A percentile compares a stretch with the other conserved stretches of the same genome.
Conservation (phyloP, 2,797 vertebrate species). For the Ataeniobius toweri region DNA sequence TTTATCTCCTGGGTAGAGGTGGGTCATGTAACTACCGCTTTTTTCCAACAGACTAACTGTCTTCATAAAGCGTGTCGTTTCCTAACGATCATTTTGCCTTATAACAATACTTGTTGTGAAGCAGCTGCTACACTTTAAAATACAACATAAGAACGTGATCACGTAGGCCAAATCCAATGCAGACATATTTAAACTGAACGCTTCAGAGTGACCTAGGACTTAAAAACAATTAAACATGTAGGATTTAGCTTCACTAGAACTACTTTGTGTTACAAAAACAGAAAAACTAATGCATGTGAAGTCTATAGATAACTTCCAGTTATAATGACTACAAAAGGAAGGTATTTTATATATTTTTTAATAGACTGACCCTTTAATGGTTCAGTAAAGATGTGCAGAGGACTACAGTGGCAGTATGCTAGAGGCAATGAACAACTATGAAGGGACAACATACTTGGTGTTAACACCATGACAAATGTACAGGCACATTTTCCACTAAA, state of each 20-base stretch:
- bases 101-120: background rate
- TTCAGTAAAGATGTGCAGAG: constrained; percentile 33
- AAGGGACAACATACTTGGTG: constrained; percentile 3
- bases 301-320: no score
- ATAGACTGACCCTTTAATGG: constrained; percentile 22
- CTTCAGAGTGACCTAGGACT: background rate
- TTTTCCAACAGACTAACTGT: constrained; percentile 46
- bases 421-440: background rate
- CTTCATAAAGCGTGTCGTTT: background rate
- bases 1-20: constrained; percentile 9
- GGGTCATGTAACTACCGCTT: constrained; percentile 16
- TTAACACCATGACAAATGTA: constrained; percentile 1
- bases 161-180: background rate
- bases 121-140: constrained; percentile 11
- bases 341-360: background rate
- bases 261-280: background rate
- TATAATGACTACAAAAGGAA: no score
- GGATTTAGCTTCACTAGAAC: background rate
- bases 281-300: no score
- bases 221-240: background rate
- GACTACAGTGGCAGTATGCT: background rate
- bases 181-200: background rate
- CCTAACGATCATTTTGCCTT: background rate
- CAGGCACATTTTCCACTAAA: constrained; percentile 12
- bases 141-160: background rate